A percentile compares a stretch with the other conserved stretches of the same genome.
These are phyloP conservation scores for Drosophila barbarae DNA, from an alignment of 2,888 invertebrate genomes.

Conservation along the genomic window DNA sequence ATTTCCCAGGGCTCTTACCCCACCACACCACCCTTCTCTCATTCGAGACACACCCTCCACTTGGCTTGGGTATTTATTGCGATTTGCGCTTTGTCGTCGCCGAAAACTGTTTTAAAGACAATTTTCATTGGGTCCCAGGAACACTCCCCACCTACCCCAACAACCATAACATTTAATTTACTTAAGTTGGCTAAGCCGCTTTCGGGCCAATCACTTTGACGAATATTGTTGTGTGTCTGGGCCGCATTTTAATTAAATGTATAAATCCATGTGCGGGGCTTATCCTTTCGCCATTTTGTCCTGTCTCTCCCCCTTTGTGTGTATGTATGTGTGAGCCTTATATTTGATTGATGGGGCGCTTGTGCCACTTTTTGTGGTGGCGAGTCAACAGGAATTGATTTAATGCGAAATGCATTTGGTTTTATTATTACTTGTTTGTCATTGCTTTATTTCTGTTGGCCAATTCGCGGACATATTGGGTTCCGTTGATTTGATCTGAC, in stretches of 20 bases:
- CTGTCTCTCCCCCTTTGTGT: slow-evolving; percentile 12
- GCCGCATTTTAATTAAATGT: slow-evolving; percentile 59
- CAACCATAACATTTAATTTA: slow-evolving; percentile 60
- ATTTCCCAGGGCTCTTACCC: slow-evolving; percentile 44
- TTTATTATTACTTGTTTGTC: slow-evolving; percentile 47
- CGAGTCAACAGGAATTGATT: slow-evolving; percentile 51
- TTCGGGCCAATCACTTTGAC: slow-evolving; percentile 50
- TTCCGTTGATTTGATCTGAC: slow-evolving; percentile 22
- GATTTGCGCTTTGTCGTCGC: slow-evolving; percentile 52
- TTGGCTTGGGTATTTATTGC: slow-evolving; percentile 47
- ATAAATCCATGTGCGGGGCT: slow-evolving; percentile 34
- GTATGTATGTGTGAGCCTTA: slow-evolving; percentile 21
- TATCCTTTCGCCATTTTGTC: slow-evolving; percentile 16
- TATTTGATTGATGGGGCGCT: slow-evolving; percentile 36
- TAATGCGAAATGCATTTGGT: slow-evolving; percentile 54
- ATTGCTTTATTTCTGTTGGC: slow-evolving; percentile 36
- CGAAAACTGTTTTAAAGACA: slow-evolving; percentile 59
- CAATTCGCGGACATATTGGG: slow-evolving; percentile 29
- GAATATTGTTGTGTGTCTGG: slow-evolving; percentile 43
- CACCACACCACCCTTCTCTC: background rate
- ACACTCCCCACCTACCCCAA: slow-evolving; percentile 1
- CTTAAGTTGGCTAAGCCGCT: slow-evolving; percentile 60
- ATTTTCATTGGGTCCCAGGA: slow-evolving; percentile 40
- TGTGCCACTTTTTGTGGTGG: slow-evolving; percentile 30
- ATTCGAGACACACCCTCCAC: slow-evolving; percentile 21